Evolutionary conservation across 1,140 invertebrate genomes (phyloP).

Genomic region (Drosophila repleta): DNA sequence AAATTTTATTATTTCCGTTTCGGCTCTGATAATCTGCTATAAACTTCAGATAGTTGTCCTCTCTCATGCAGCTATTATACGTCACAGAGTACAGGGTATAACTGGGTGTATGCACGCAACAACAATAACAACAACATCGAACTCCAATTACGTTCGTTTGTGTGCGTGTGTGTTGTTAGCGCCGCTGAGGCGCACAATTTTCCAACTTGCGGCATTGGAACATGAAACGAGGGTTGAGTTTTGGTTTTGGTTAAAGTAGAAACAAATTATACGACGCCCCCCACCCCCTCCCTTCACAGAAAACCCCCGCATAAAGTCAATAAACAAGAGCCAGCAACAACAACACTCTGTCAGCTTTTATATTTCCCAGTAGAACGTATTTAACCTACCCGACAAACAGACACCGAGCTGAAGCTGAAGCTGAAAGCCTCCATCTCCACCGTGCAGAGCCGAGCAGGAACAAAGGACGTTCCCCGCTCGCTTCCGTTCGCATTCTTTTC

Average conservation of each 20-base stretch:
- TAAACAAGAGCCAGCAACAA: conserved; percentile 67
- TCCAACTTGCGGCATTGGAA: conserved; percentile 46
- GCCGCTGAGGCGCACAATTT: conserved; percentile 77
- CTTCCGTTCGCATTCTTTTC: conserved; percentile 6
- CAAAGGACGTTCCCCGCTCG: not conserved
- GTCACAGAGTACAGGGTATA: conserved; percentile 25
- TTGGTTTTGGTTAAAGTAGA: conserved; percentile 71
- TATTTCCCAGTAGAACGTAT: conserved; percentile 58
- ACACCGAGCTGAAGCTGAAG: conserved; percentile 42
- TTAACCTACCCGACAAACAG: conserved; percentile 56
- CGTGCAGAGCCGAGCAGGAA: not conserved
- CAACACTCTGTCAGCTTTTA: conserved; percentile 64
- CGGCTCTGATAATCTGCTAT: too few species aligned
- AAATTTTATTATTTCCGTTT: too few species aligned
- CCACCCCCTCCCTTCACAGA: conserved; percentile 21
- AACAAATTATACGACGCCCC: conserved; percentile 78
- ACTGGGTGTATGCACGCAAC: conserved; percentile 17
- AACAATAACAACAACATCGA: conserved; percentile 41
- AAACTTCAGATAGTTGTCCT: too few species aligned
- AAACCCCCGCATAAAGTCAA: conserved; percentile 63
- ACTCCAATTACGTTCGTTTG: conserved; percentile 28
- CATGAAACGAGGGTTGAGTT: conserved; percentile 1
- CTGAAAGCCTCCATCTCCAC: conserved; percentile 20
- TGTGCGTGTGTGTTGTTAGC: conserved; percentile 31
- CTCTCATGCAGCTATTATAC: too few species aligned